Conservation (phyloP, 1,140 invertebrate genomes). For the Heliconius himera region DNA sequence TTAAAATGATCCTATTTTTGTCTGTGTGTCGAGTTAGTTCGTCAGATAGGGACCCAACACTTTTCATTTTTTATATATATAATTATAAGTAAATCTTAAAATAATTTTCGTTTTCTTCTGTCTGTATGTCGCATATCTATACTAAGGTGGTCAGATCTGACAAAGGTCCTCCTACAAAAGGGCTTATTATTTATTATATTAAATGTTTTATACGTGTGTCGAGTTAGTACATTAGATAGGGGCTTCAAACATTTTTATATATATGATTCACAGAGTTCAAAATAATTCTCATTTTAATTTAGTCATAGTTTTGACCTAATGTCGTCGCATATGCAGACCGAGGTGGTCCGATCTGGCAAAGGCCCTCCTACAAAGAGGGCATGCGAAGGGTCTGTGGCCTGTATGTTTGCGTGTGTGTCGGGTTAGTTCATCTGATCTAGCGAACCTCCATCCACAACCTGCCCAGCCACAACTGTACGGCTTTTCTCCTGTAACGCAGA, state of each 20-base stretch:
- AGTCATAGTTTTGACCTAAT: slow-evolving; percentile 39
- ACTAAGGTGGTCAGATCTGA: slow-evolving; percentile 95
- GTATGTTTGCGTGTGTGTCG: slow-evolving; percentile 97
- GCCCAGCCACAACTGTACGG: slow-evolving; percentile 97
- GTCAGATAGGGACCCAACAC: too few relatives aligned
- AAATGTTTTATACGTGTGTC: too few relatives aligned
- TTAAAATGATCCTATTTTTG: slow-evolving; percentile 89
- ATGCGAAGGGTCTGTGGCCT: slow-evolving; percentile 96
- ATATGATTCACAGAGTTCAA: not conserved
- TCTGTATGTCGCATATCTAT: slow-evolving; percentile 84
- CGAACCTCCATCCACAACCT: slow-evolving; percentile 97
- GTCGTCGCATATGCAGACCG: slow-evolving; percentile 87
- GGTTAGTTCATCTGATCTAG: slow-evolving; percentile 96
- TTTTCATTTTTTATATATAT: too few relatives aligned
- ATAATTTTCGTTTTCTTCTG: too few relatives aligned
- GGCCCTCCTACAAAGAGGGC: slow-evolving; percentile 94
- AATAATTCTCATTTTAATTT: not conserved
- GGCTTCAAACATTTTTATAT: not conserved
- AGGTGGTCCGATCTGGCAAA: slow-evolving; percentile 98
- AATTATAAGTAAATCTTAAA: too few relatives aligned
- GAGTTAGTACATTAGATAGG: too few relatives aligned
- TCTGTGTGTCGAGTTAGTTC: too few relatives aligned
- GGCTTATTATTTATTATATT: slow-evolving; percentile 52
- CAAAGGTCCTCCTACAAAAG: slow-evolving; percentile 96
- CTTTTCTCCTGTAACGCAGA: slow-evolving; percentile 89